A percentile compares a stretch with the other conserved stretches of the same genome.
These are phyloP conservation scores for Pyxicephalus adspersus DNA, from an alignment of 2,113 vertebrate species.

Conservation along the genomic window DNA sequence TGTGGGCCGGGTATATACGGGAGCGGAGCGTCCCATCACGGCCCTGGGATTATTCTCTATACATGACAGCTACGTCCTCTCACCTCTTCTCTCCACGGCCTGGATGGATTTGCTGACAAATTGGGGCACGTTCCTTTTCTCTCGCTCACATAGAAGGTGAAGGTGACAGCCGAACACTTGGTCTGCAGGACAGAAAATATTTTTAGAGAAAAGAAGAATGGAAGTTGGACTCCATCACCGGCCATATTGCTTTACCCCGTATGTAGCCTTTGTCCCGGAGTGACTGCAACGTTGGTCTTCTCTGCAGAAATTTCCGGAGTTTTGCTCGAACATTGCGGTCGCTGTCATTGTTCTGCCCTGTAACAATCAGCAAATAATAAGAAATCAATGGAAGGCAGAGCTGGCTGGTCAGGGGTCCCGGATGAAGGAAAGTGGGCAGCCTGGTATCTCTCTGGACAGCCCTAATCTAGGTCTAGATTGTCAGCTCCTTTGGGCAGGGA, in stretches of 20 bases:
- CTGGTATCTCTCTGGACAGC: too few relatives aligned
- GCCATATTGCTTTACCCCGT: conserved; percentile 68
- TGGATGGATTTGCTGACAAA: conserved; percentile 88
- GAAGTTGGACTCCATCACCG: not conserved
- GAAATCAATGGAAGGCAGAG: too few relatives aligned
- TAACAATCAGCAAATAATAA: not conserved
- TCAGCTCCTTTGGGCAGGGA: too few relatives aligned
- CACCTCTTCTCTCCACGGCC: conserved; percentile 87
- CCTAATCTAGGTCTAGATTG: too few relatives aligned
- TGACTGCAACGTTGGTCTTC: conserved; percentile 85
- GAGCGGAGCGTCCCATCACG: too few relatives aligned
- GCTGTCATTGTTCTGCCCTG: conserved; percentile 59
- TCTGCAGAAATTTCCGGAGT: conserved; percentile 84
- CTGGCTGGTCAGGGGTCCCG: too few relatives aligned
- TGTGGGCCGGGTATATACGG: too few relatives aligned
- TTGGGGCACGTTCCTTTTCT: conserved; percentile 77
- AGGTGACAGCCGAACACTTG: conserved; percentile 91
- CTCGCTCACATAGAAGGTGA: conserved; percentile 78
- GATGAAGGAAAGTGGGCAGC: too few relatives aligned
- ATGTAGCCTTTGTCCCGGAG: conserved; percentile 92
- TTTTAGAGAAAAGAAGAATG: not conserved
- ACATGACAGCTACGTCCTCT: too few relatives aligned
- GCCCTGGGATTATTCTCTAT: too few relatives aligned
- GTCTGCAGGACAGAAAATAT: conserved; percentile 68
- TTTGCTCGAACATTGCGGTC: conserved; percentile 83